Base-by-base conservation (phyloP, 2,113 vertebrate genomes). In the Mesitornis unicolor region DNA sequence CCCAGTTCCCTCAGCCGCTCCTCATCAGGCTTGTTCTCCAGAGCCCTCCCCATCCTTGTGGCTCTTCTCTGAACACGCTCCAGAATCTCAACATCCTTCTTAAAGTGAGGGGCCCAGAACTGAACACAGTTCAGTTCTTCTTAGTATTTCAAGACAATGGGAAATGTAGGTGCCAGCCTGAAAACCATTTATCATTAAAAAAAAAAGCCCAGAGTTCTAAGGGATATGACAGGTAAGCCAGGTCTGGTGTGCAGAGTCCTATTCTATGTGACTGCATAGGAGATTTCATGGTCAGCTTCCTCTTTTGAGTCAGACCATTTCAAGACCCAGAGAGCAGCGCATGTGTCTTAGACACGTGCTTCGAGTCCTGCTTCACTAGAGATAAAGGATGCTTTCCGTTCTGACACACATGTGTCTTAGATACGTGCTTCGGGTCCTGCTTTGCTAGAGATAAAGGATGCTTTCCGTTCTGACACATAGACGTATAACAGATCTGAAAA, bases 181-280 rank as follows among this genome's bases (percentile, higher is more conserved):
- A 84, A 87, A 94, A 71, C 1, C 18, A 22, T 18, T 78, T 50
- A 36, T 8, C 5, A 48, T 64, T 24, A 36, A 29, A 57, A 9
- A 22, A 33, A 17, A 53, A 67, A 70, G n/a, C n/a, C n/a, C n/a
- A 63, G 38, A 24, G 3, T 35, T 80, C 33, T 25, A 56, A 50
- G 28, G 47, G 13, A 7, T 22, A 68, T 20, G 38, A 68, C 0
- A 12, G 50, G 26, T 50, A 69, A 74, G 17, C 15, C 29, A 31
- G 33, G n/a, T 59, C 26, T 47, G 59, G 16, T 57, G 16, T 40
- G 50, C 63, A 40, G 51, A 35, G 45, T 45, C 19, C 33, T 67
- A 0, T 54, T 54, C 56, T 36, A 2, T 0, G 1, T 20, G 56
- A 33, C 47, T 20, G 10, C 4, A 4, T 9, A 70, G 70, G 61